Conservation (phyloP, 2,888 invertebrate genomes). For the Drosophila emarginata region DNA sequence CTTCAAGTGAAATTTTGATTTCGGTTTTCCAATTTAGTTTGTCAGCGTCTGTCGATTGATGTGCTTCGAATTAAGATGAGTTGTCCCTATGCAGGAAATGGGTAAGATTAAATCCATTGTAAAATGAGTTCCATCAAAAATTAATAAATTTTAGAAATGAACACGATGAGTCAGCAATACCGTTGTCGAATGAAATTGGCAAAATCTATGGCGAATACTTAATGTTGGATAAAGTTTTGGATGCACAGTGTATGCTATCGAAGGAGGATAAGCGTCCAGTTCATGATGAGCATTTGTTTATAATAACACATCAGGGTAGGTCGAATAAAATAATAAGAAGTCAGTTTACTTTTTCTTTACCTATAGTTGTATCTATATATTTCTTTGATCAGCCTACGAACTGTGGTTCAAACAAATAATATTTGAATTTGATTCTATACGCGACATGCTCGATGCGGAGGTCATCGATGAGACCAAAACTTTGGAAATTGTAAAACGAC, state of each 20-base stretch:
- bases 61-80: conserved; percentile 59
- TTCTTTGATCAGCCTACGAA: conserved; percentile 91
- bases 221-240: conserved; percentile 93
- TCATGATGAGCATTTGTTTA: conserved; percentile 98
- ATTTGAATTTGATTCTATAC: conserved; percentile 96
- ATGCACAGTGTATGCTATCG: conserved; percentile 91
- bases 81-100: conserved; percentile 74
- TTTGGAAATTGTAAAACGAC: conserved; percentile 94
- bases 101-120: conserved; percentile 55
- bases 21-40: conserved; percentile 27
- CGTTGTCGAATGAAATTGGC: conserved; percentile 88
- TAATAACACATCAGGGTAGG: conserved; percentile 97
- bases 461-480: conserved; percentile 95
- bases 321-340: not conserved
- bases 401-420: conserved; percentile 99
- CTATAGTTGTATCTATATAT: not conserved
- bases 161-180: conserved; percentile 80
- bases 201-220: conserved; percentile 96
- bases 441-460: conserved; percentile 89
- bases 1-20: conserved; percentile 12
- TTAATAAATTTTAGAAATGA: conserved; percentile 46
- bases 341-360: not conserved
- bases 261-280: conserved; percentile 88
- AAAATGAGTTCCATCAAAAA: not conserved
- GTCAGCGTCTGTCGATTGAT: conserved; percentile 45